Conservation (phyloP, 1,140 invertebrate genomes). For the Leptonema lineaticorne region DNA sequence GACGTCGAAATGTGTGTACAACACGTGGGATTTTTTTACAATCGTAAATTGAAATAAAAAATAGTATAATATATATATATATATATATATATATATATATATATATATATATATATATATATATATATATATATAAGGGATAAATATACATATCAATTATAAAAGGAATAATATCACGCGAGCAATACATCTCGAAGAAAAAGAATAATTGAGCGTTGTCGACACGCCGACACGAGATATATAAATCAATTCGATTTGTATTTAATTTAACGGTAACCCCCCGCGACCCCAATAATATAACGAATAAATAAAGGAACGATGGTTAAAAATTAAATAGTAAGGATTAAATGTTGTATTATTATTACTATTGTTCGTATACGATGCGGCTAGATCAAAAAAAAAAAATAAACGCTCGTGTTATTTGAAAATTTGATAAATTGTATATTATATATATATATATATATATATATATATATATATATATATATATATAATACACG, state of each 20-base stretch:
- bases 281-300: not conserved
- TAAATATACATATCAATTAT: not conserved
- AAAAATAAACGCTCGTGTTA: too few relatives aligned
- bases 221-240: not conserved
- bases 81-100: not conserved
- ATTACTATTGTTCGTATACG: too few relatives aligned
- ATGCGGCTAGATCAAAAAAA: too few relatives aligned
- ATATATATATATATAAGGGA: not conserved
- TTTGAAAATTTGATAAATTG: too few relatives aligned
- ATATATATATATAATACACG: too few relatives aligned
- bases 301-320: not conserved
- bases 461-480: too few relatives aligned
- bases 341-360: too few relatives aligned
- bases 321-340: too few relatives aligned
- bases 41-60: too few relatives aligned
- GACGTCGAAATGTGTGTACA: too few relatives aligned
- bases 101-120: not conserved
- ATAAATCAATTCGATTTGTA: conserved; percentile 1
- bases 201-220: conserved; percentile 2
- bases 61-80: not conserved
- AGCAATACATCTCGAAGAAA: not conserved
- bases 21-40: too few relatives aligned
- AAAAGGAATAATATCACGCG: not conserved
- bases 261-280: conserved; percentile 4
- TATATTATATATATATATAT: too few relatives aligned